These are phyloP conservation scores for Excalfactoria chinensis DNA, from an alignment of 2,113 vertebrate species.

Conservation along the genomic window DNA sequence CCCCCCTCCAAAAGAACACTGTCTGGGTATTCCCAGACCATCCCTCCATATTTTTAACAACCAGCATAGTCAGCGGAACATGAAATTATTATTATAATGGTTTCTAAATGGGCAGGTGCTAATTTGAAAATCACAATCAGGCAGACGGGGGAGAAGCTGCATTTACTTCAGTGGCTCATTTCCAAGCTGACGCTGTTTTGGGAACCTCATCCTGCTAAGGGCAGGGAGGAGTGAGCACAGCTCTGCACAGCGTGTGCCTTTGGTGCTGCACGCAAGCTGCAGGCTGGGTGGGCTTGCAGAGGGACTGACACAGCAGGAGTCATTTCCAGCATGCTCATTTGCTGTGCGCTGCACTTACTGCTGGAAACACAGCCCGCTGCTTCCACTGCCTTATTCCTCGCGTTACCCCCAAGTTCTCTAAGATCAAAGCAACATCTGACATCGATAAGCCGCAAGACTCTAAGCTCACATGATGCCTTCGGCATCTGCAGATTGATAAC, in stretches of 20 bases:
- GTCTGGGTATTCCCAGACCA: slow-evolving; percentile 47
- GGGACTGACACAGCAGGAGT: background rate
- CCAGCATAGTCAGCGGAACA: slow-evolving; percentile 15
- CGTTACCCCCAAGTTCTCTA: background rate
- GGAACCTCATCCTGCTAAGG: background rate
- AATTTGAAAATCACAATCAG: slow-evolving; percentile 40
- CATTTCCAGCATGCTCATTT: background rate
- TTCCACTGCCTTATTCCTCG: background rate
- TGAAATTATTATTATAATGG: slow-evolving; percentile 73
- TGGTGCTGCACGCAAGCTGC: rapidly evolving
- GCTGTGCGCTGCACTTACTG: background rate
- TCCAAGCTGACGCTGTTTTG: background rate
- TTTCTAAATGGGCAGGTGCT: slow-evolving; percentile 58
- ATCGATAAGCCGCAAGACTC: slow-evolving; percentile 34
- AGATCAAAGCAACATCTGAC: slow-evolving; percentile 10
- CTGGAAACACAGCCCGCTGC: background rate
- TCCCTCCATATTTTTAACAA: background rate
- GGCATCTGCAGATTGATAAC: slow-evolving; percentile 19
- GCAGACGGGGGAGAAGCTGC: background rate
- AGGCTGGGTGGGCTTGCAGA: background rate
- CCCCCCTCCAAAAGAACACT: background rate
- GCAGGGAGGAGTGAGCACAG: rapidly evolving
- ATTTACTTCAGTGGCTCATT: slow-evolving; percentile 10
- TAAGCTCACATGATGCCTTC: background rate
- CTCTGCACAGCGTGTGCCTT: background rate